A percentile compares a stretch with the other conserved stretches of the same genome.
phyloP scores from a whole-genome alignment of 2,888 invertebrate species.

The Desoria tigrina region DNA sequence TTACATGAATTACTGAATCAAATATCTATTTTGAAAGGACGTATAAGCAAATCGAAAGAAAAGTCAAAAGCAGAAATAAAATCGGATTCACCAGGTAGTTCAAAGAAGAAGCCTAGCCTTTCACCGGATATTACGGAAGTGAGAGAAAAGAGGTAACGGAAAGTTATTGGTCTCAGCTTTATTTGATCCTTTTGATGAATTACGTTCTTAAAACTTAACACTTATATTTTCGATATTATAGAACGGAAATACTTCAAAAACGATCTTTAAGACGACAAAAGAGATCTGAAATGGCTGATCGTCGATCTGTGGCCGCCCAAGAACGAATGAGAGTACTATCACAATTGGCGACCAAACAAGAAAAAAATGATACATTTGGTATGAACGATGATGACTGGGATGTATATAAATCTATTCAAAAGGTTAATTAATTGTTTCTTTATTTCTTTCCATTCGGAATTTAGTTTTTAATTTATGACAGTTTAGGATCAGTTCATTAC shows the following conservation, averaged over 20 bases:
- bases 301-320: conserved; percentile 88
- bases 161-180: too few species aligned
- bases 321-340: conserved; percentile 94
- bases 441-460: conserved; percentile 3
- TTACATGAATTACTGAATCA: conserved; percentile 77
- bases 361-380: conserved; percentile 84
- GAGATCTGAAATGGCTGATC: conserved; percentile 81
- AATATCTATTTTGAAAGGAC: conserved; percentile 68
- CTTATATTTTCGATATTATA: conserved; percentile 55
- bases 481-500: too few species aligned
- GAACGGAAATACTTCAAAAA: conserved; percentile 71
- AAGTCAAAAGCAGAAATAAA: neutral
- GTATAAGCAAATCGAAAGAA: conserved; percentile 71
- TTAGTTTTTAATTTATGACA: too few species aligned
- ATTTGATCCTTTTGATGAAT: neutral
- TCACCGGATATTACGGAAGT: conserved; percentile 59
- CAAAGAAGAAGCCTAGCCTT: neutral
- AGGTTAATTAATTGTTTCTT: too few species aligned
- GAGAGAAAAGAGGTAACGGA: conserved; percentile 62
- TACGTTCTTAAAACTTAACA: neutral
- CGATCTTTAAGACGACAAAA: conserved; percentile 75
- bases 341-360: conserved; percentile 73
- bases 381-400: conserved; percentile 95
- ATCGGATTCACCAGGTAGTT: neutral
- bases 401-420: conserved; percentile 83